phyloP scores from a whole-genome alignment of 2,113 vertebrate genomes.

The Periophthalmus modestus region DNA sequence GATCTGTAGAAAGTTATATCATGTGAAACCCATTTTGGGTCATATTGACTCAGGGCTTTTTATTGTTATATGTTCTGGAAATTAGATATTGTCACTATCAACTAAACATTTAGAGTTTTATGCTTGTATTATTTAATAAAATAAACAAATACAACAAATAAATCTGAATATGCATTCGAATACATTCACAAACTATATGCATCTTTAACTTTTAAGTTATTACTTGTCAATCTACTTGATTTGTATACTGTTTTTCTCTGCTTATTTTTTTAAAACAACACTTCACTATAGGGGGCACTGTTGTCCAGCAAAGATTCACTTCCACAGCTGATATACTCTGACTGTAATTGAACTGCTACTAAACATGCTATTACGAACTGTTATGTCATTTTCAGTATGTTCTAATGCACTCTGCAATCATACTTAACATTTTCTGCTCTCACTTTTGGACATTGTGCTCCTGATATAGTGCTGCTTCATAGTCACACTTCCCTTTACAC shows the following conservation, averaged over 20 bases:
- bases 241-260: neutral
- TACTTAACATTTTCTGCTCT: slow-evolving; percentile 11
- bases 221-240: neutral
- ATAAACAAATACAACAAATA: neutral
- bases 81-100: neutral
- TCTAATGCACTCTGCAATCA: slow-evolving; percentile 17
- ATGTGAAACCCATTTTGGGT: neutral
- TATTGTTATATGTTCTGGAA: neutral
- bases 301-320: slow-evolving; percentile 6
- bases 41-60: neutral
- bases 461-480: slow-evolving; percentile 15
- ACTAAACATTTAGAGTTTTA: neutral
- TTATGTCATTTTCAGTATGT: neutral
- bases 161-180: neutral
- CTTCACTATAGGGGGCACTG: slow-evolving; percentile 50
- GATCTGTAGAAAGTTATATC: neutral
- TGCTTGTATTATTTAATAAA: neutral
- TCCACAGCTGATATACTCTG: neutral
- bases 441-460: neutral
- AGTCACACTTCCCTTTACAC: slow-evolving; percentile 41
- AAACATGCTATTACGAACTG: slow-evolving; percentile 15
- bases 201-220: no score
- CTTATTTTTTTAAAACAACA: neutral
- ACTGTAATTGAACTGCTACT: slow-evolving; percentile 8
- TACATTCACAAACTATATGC: no score